phyloP scores from a whole-genome alignment of 2,113 vertebrate genomes.

The Thymallus thymallus region DNA sequence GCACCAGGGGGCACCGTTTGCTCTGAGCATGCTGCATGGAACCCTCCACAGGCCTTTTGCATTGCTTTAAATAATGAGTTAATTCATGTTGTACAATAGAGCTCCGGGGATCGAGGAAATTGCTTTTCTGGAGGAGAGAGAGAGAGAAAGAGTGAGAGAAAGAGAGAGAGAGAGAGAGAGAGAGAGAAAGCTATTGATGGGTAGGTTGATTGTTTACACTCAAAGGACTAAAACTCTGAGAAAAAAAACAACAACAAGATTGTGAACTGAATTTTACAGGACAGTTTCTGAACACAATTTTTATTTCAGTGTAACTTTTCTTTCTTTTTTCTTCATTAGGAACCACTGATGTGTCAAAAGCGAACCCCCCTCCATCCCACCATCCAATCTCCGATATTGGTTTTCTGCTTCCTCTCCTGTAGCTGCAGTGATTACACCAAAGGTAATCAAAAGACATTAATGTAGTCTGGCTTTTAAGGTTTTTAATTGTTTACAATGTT shows the following conservation, averaged over 20 bases:
- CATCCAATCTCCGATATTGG: constrained; percentile 2
- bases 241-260: background rate
- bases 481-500: background rate
- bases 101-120: constrained; percentile 54
- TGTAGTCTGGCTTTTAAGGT: background rate
- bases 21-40: constrained; percentile 12
- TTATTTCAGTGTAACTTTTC: constrained; percentile 1
- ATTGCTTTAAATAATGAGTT: constrained; percentile 63
- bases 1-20: too few relatives aligned
- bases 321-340: background rate
- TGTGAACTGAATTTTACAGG: background rate
- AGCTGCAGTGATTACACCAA: background rate
- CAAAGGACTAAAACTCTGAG: background rate
- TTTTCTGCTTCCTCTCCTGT: background rate
- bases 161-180: background rate
- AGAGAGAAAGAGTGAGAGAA: background rate
- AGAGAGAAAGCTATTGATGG: background rate
- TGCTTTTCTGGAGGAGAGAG: constrained; percentile 24
- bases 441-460: background rate
- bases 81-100: constrained; percentile 50
- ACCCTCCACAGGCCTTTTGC: constrained; percentile 43
- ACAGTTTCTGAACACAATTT: background rate
- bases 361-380: background rate
- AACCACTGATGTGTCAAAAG: background rate
- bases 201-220: background rate